A percentile compares a stretch with the other conserved stretches of the same genome.
These are phyloP conservation scores for Cinclus mexicanus DNA, from an alignment of 2,113 vertebrate genomes.

Conservation along the genomic window DNA sequence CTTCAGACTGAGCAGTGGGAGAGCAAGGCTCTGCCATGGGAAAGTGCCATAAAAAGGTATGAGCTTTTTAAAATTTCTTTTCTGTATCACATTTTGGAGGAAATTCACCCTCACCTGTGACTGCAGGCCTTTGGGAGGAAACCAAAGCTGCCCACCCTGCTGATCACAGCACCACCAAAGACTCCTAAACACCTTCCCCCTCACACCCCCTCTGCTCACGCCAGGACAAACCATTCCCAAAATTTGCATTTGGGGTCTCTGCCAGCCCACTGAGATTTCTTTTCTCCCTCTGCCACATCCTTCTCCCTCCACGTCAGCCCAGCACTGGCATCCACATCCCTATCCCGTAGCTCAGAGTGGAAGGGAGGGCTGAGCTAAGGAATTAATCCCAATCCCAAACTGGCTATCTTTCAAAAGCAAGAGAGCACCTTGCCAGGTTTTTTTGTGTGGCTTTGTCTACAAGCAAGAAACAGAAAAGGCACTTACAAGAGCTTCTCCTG, in stretches of 20 bases:
- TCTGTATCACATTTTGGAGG: background rate
- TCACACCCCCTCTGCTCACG: background rate
- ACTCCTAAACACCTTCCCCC: background rate
- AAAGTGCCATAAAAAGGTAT: background rate
- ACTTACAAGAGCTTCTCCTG: slow-evolving; percentile 17
- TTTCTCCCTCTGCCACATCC: background rate
- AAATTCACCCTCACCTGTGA: background rate
- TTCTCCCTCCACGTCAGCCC: accelerated
- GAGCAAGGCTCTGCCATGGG: background rate
- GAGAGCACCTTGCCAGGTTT: background rate
- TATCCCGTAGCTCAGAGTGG: accelerated
- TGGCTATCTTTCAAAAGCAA: background rate
- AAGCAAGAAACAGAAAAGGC: background rate
- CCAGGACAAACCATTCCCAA: background rate
- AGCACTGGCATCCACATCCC: background rate
- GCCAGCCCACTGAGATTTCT: background rate
- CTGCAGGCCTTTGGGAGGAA: accelerated
- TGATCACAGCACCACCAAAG: background rate
- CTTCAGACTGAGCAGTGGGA: background rate
- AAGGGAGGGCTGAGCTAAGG: background rate
- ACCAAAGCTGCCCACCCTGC: background rate
- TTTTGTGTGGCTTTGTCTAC: background rate
- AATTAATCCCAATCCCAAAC: background rate
- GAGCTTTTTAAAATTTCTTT: background rate
- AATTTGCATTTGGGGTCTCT: background rate